These are phyloP conservation scores for Hirudo medicinalis DNA, from an alignment of 1,140 invertebrate species.

Conservation along the genomic window DNA sequence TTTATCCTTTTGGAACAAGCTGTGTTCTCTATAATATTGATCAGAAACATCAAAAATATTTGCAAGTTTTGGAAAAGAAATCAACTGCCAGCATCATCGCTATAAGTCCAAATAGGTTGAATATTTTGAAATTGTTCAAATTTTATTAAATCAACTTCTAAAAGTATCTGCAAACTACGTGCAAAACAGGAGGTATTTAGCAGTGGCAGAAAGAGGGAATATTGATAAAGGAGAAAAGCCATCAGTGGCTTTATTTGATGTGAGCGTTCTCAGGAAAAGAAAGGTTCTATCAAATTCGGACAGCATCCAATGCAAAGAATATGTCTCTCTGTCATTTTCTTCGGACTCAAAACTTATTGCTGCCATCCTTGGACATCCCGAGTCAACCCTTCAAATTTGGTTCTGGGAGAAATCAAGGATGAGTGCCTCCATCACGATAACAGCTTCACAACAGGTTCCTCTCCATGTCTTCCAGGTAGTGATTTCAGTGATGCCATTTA, in stretches of 20 bases:
- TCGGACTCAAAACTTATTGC: slow-evolving; percentile 63
- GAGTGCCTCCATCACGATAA: slow-evolving; percentile 58
- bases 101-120: slow-evolving; percentile 41
- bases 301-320: slow-evolving; percentile 43
- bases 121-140: slow-evolving; percentile 30
- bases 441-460: slow-evolving; percentile 34
- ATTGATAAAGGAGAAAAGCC: slow-evolving; percentile 42
- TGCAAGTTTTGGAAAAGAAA: slow-evolving; percentile 39
- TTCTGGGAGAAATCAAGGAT: slow-evolving; percentile 71
- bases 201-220: slow-evolving; percentile 26
- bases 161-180: background rate
- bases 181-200: slow-evolving; percentile 17
- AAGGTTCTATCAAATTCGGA: slow-evolving; percentile 40
- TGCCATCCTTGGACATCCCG: slow-evolving; percentile 61
- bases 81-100: slow-evolving; percentile 39
- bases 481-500: too few species aligned
- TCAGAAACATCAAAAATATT: slow-evolving; percentile 43
- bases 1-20: slow-evolving; percentile 40
- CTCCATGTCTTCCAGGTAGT: slow-evolving; percentile 39
- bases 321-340: slow-evolving; percentile 60
- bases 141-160: background rate
- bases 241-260: slow-evolving; percentile 43
- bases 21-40: slow-evolving; percentile 43
- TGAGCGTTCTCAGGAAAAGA: slow-evolving; percentile 40
- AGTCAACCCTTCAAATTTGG: slow-evolving; percentile 65